Evolutionary conservation across 1,140 invertebrate species (phyloP).

Genomic region (Spodoptera litura): DNA sequence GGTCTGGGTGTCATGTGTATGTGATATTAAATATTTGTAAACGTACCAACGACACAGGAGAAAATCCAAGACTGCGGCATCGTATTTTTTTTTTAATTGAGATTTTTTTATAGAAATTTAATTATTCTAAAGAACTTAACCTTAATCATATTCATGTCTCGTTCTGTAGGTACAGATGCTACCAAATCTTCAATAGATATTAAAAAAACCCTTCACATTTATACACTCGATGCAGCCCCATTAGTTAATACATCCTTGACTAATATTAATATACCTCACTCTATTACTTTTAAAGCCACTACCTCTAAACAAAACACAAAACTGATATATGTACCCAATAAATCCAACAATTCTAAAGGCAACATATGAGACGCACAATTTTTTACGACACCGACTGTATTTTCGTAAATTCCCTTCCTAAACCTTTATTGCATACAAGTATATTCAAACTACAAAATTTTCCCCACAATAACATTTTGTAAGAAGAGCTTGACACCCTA

Average conservation of each 20-base stretch:
- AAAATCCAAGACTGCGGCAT: too few relatives aligned
- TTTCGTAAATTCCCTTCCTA: slow-evolving; percentile 51
- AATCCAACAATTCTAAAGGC: slow-evolving; percentile 24
- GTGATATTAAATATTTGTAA: too few relatives aligned
- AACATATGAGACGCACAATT: slow-evolving; percentile 40
- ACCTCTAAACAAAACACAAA: slow-evolving; percentile 5
- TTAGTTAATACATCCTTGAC: not conserved
- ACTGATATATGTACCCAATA: slow-evolving; percentile 42
- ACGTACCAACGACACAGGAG: too few relatives aligned
- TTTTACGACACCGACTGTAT: slow-evolving; percentile 41
- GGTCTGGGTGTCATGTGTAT: too few relatives aligned
- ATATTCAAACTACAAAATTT: slow-evolving; percentile 70
- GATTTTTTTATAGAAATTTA: too few relatives aligned
- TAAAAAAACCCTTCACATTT: not conserved
- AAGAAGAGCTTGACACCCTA: slow-evolving; percentile 77
- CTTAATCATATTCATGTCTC: too few relatives aligned
- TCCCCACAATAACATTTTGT: slow-evolving; percentile 66
- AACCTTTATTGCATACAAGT: slow-evolving; percentile 76
- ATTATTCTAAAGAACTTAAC: too few relatives aligned
- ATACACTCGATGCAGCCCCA: too few relatives aligned
- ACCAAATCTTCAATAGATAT: too few relatives aligned
- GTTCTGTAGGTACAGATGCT: too few relatives aligned
- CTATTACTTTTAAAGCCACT: not conserved
- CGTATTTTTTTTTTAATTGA: too few relatives aligned
- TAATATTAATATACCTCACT: slow-evolving; percentile 9